Conservation (phyloP, 2,797 vertebrate species). For the Danio choprae region DNA sequence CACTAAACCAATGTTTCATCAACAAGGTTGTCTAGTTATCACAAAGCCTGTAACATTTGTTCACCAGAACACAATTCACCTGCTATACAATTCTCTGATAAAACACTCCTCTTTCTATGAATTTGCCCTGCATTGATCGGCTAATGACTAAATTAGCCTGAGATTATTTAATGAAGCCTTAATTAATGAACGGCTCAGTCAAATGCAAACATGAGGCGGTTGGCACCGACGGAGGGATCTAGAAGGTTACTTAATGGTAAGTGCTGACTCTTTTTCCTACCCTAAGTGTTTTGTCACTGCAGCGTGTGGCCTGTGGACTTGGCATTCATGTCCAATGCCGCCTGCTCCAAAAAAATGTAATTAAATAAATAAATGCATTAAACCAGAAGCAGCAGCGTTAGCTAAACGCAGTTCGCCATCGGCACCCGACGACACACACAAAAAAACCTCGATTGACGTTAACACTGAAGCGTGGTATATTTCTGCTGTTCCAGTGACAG, state of each 20-base stretch:
- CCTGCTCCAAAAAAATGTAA: constrained; percentile 10
- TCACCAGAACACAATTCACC: constrained; percentile 28
- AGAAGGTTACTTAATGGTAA: constrained; percentile 51
- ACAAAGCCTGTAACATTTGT: background rate
- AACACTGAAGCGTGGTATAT: constrained; percentile 47
- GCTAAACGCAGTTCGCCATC: constrained; percentile 17
- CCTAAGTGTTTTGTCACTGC: constrained; percentile 47
- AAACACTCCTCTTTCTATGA: constrained; percentile 4
- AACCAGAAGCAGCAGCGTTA: background rate
- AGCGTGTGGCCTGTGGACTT: constrained; percentile 37
- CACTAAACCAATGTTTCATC: background rate
- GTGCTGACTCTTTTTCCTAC: constrained; percentile 51
- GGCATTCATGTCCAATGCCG: constrained; percentile 27
- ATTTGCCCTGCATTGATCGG: constrained; percentile 27
- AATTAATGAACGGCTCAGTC: constrained; percentile 48
- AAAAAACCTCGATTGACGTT: constrained; percentile 28
- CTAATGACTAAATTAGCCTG: constrained; percentile 53
- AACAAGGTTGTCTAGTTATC: background rate
- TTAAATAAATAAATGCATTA: background rate
- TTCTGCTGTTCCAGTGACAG: constrained; percentile 56
- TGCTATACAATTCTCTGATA: constrained; percentile 21
- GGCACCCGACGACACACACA: constrained; percentile 18
- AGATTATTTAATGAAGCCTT: constrained; percentile 54
- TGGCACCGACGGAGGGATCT: constrained; percentile 32
- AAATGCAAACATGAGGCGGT: constrained; percentile 41